These are phyloP conservation scores for Hylomyscus alleni DNA, from an alignment of 2,797 vertebrate genomes.

Conservation along the genomic window DNA sequence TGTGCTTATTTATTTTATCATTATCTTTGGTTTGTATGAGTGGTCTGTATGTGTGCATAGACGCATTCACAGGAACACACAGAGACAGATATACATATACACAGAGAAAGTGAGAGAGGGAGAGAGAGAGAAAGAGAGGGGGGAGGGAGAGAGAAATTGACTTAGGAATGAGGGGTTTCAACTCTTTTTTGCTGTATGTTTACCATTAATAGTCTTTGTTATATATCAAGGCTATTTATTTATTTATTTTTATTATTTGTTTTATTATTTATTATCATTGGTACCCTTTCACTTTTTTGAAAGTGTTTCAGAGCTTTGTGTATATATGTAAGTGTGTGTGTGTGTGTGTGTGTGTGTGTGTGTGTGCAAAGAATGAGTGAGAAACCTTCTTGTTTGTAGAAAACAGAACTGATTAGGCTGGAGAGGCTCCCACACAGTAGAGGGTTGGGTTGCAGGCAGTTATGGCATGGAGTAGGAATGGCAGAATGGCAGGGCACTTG, in stretches of 20 bases:
- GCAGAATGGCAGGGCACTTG: not conserved
- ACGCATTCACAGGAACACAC: not conserved
- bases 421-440: not conserved
- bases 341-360: not conserved
- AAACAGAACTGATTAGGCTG: not conserved
- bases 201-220: not conserved
- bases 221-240: not conserved
- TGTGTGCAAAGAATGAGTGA: not conserved
- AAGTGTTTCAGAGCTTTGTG: not conserved
- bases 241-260: not conserved
- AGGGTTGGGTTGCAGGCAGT: not conserved
- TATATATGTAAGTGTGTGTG: not conserved
- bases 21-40: not conserved
- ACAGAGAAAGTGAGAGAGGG: not conserved
- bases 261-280: not conserved
- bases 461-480: not conserved
- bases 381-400: not conserved
- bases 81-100: not conserved
- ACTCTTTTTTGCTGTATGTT: not conserved
- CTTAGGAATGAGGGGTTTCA: not conserved
- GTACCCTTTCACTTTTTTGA: not conserved
- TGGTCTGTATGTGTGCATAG: not conserved
- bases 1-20: not conserved
- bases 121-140: not conserved
- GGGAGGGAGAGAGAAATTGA: too few species aligned